Base-by-base conservation (phyloP, 2,888 invertebrate genomes). In the Halictus ligatus region DNA sequence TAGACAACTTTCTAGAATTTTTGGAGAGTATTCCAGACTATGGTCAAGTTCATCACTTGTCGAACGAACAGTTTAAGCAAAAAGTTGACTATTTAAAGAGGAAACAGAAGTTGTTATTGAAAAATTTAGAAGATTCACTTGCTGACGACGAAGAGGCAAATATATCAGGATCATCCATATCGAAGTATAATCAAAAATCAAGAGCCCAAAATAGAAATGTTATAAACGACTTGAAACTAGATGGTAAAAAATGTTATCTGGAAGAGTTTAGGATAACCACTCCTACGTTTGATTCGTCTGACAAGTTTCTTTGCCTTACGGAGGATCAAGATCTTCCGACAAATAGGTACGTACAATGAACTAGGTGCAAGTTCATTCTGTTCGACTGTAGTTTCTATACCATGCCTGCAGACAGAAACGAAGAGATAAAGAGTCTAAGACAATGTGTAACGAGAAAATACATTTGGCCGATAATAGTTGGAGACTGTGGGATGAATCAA, bases 21-120 rank as follows among this genome's bases (percentile, higher is more conserved):
- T 97, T 97, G 90, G 96, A 97, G 78, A 98, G 97, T 92, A 98
- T 98, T 93, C 98, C 98, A 81, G 98, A 98, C 93, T 98, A 98
- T 89, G 96, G 96, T 83, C 98, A 98, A 75, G 96, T 98, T 3
- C 96, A 97, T 93, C 98, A 98, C 95, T 95, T 98, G 88, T 97
- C 97, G 0, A 97, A 97, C 85, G 97, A 96, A 82, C 98, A 98
- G 92, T 98, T 98, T 94, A 97, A 97, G 93, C 96, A 96, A 21
- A 97, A 97, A 58, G 94, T 98, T 77, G 97, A 97, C 94, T 96
- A 96, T 82, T 94, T 97, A 75, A 96, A 97, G 88, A 96, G 97
- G 89, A 97, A 96, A 92, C 97, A 97, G 92, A 96, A 96, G 90
- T 88, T 95, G 29, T 95, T 95, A 25, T 80, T 95, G 25, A 92